A percentile compares a stretch with the other conserved stretches of the same genome.
Evolutionary conservation across 2,797 vertebrate species (phyloP).

Genomic region (Botia kubotai): DNA sequence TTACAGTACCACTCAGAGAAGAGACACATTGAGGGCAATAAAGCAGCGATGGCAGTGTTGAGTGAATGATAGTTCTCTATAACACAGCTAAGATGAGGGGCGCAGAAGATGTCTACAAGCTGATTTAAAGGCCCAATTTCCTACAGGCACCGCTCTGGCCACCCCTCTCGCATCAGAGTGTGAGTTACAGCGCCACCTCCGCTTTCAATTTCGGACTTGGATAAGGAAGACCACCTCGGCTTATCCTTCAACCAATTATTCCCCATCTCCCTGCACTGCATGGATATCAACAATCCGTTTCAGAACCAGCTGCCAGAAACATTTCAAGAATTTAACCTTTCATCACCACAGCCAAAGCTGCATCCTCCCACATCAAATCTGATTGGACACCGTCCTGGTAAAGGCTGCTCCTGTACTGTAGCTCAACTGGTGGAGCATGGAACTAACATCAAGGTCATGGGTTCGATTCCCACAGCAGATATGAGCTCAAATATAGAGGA

Average conservation of each 20-base stretch:
- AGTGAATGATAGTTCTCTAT: constrained; percentile 71
- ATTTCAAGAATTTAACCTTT: constrained; percentile 8
- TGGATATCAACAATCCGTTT: background rate
- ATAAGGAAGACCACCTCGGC: constrained; percentile 38
- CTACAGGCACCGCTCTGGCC: constrained; percentile 17
- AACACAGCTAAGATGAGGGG: constrained; percentile 66
- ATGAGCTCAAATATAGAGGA: no score
- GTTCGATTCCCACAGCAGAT: background rate
- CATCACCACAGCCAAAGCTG: background rate
- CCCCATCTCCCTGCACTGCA: background rate
- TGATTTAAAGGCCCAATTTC: constrained; percentile 70
- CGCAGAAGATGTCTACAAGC: constrained; percentile 63
- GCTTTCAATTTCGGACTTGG: constrained; percentile 27
- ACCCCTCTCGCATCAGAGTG: constrained; percentile 11
- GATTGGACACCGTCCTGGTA: background rate
- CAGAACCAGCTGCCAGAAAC: background rate
- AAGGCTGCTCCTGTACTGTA: background rate
- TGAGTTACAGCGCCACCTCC: constrained; percentile 42
- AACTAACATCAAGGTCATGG: no score
- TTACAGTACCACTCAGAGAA: constrained; percentile 30
- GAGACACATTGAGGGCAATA: constrained; percentile 43
- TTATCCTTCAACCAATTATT: constrained; percentile 21
- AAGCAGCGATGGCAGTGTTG: constrained; percentile 52
- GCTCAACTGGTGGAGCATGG: no score
- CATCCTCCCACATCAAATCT: background rate